Percentiles rank a stretch among this genome's conserved stretches.
These are phyloP conservation scores for Drosophila mimica DNA, from an alignment of 2,888 invertebrate species.

Conservation along the genomic window DNA sequence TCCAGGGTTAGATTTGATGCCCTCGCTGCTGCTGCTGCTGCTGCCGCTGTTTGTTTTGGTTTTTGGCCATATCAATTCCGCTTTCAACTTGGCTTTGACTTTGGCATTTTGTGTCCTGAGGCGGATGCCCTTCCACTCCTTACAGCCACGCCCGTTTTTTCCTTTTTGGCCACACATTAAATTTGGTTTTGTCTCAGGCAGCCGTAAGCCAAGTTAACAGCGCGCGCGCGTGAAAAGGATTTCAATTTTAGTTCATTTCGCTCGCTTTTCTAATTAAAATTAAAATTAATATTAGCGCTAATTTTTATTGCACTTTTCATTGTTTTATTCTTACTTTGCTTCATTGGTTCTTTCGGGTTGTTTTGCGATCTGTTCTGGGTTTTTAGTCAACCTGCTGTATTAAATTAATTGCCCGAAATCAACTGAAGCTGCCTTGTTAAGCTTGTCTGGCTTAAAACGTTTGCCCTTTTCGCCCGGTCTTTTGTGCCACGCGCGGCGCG, in stretches of 20 bases:
- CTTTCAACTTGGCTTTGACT: conserved; percentile 46
- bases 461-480: conserved; percentile 19
- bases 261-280: conserved; percentile 67
- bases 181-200: conserved; percentile 60
- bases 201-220: conserved; percentile 62
- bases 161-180: conserved; percentile 52
- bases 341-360: background rate
- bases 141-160: background rate
- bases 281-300: conserved; percentile 66
- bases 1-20: conserved; percentile 33
- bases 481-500: conserved; percentile 34
- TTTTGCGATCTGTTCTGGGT: conserved; percentile 1
- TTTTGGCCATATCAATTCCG: conserved; percentile 57
- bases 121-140: conserved; percentile 23
- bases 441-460: conserved; percentile 18
- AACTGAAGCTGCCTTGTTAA: conserved; percentile 30
- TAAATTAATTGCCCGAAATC: conserved; percentile 58
- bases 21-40: background rate
- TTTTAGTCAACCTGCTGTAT: conserved; percentile 54
- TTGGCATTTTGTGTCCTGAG: conserved; percentile 67
- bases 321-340: conserved; percentile 14
- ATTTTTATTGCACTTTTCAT: conserved; percentile 59
- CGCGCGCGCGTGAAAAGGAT: conserved; percentile 23
- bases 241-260: conserved; percentile 61
- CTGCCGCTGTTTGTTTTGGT: conserved; percentile 3